A percentile compares a stretch with the other conserved stretches of the same genome.
These are phyloP conservation scores for Cichlasoma orientale DNA, from an alignment of 2,797 vertebrate species.

Conservation along the genomic window DNA sequence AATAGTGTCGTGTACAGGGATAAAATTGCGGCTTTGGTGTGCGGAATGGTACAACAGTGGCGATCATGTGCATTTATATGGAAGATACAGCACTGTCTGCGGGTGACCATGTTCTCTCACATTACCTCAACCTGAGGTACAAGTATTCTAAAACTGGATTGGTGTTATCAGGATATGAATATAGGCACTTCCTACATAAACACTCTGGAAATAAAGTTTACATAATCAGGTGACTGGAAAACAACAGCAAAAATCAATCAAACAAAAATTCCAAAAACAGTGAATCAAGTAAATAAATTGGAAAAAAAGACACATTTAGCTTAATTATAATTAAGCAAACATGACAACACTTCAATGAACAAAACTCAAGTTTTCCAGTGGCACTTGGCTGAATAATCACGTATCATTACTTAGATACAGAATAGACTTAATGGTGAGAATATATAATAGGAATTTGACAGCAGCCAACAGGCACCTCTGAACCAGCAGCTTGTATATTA, in stretches of 20 bases:
- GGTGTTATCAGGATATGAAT: conserved; percentile 82
- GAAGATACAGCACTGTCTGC: conserved; percentile 49
- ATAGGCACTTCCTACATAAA: conserved; percentile 89
- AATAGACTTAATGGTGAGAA: conserved; percentile 61
- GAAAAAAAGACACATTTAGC: conserved; percentile 25
- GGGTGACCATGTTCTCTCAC: conserved; percentile 34
- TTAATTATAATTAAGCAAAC: conserved; percentile 39
- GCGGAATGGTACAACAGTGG: conserved; percentile 27
- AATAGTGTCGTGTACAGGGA: conserved; percentile 25
- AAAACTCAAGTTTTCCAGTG: conserved; percentile 64
- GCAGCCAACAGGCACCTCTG: conserved; percentile 62
- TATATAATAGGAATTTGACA: conserved; percentile 58
- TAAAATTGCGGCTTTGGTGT: conserved; percentile 19
- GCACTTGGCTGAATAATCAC: conserved; percentile 74
- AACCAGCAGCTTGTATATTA: conserved; percentile 42
- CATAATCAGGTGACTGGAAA: conserved; percentile 63
- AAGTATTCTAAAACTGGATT: conserved; percentile 69
- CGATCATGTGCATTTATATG: conserved; percentile 44
- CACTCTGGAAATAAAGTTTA: conserved; percentile 80
- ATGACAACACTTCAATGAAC: conserved; percentile 49
- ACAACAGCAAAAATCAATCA: conserved; percentile 24
- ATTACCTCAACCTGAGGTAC: conserved; percentile 50
- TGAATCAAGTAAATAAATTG: conserved; percentile 38
- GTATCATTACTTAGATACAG: conserved; percentile 59
- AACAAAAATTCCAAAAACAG: conserved; percentile 2